Evolutionary conservation across 2,113 vertebrate species (phyloP).

Genomic region (Ginglymostoma cirratum): DNA sequence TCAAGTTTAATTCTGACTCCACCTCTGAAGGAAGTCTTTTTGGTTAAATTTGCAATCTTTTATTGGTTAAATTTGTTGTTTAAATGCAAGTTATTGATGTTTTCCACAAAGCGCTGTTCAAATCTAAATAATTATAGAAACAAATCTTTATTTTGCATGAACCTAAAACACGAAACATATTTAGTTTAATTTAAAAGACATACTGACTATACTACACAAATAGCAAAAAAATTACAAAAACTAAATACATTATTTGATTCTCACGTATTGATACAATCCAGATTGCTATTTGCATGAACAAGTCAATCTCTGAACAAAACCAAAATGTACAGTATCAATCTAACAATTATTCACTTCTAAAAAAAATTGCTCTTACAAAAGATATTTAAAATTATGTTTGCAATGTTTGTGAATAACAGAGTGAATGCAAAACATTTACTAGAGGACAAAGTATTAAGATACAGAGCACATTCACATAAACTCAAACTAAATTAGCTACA

Average conservation of each 20-base stretch:
- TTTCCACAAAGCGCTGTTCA: background rate
- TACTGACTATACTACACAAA: background rate
- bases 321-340: background rate
- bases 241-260: background rate
- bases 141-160: background rate
- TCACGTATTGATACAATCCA: background rate
- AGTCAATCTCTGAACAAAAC: conserved; percentile 8
- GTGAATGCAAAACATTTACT: background rate
- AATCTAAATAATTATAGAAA: background rate
- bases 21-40: background rate
- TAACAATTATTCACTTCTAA: background rate
- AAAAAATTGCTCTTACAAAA: background rate
- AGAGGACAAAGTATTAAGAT: background rate
- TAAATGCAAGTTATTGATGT: background rate
- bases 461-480: background rate
- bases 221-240: conserved; percentile 13
- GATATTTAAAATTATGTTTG: background rate
- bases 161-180: background rate
- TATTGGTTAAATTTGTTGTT: background rate
- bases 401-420: background rate
- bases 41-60: background rate
- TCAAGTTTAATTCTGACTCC: background rate
- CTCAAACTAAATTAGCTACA: conserved; percentile 10
- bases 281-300: conserved; percentile 8
- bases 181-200: background rate